Conservation (phyloP, 1,140 invertebrate species). For the Cyclargus thomasi region DNA sequence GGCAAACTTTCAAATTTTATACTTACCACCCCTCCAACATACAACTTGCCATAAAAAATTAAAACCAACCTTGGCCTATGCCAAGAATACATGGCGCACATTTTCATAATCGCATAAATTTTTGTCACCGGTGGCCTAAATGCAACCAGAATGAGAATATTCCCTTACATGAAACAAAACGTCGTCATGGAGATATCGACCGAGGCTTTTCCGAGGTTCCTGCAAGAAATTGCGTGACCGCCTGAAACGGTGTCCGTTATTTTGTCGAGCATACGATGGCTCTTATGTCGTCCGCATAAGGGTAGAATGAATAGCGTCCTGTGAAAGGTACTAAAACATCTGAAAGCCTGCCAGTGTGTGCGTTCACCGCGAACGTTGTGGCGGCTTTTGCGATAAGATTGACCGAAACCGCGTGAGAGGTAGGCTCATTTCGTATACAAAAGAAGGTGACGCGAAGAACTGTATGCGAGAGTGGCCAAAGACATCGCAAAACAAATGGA, state of each 20-base stretch:
- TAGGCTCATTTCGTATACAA: too few relatives aligned
- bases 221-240: constrained; percentile 60
- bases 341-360: constrained; percentile 21
- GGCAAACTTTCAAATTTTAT: too few relatives aligned
- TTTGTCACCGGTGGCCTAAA: constrained; percentile 49
- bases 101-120: constrained; percentile 18
- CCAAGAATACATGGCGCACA: constrained; percentile 5
- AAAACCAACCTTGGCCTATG: neutral
- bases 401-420: too few relatives aligned
- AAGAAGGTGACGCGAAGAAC: too few relatives aligned
- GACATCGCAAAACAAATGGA: too few relatives aligned
- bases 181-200: constrained; percentile 71
- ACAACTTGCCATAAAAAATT: neutral
- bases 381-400: too few relatives aligned
- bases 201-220: constrained; percentile 68
- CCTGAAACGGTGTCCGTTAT: constrained; percentile 49
- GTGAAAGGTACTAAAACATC: constrained; percentile 37
- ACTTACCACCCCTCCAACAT: too few relatives aligned
- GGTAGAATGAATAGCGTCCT: too few relatives aligned
- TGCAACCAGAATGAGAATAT: constrained; percentile 70
- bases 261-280: too few relatives aligned
- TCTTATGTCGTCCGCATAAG: too few relatives aligned
- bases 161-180: constrained; percentile 63
- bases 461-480: too few relatives aligned
- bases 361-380: constrained; percentile 19